Evolutionary conservation across 2,888 invertebrate species (phyloP), one percentile per base, ranked within the genome.

Genomic region (Pammene aurita): DNA sequence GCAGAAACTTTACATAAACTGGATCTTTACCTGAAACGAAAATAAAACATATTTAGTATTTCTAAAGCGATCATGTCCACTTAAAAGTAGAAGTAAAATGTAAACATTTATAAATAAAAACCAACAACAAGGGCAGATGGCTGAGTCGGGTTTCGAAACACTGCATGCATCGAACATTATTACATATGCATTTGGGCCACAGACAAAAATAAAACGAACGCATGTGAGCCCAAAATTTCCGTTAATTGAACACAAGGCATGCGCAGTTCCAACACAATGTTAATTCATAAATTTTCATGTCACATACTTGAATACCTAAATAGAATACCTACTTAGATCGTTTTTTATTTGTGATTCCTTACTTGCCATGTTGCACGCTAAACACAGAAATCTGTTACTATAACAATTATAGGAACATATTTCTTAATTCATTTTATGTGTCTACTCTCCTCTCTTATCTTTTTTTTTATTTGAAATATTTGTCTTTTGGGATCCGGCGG

Each of bases 21-120:
- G 42, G 44, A 70, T 67, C 69, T 75, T 84, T 88, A 91, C 91
- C 91, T 91, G 92, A 80, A 91, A 91, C 89, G 88, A 89, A 78
- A 62, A 71, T 73, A 72, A 71, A 64, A 71, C 18, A 62, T 44
- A 34, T 50, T 67, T 68, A 68, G 38, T 13, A 54, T 55, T 42
- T 38, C 57, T 60, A 72, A 73, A 55, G 74, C 54, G 65, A 56
- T 73, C 72, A 66, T 68, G 58, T 48, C 11, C 11, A 50, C 26
- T 50, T 13, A 50, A 18, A 6, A 5, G 4, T 10, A 26, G 13
- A 18, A 50, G 18, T 10, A 10, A 11, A 18, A 50, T 9, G 11
- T 26, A 52, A 34, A 54, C n/a, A 54, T n/a, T 34, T 34, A 34
- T 54, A 34, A 52, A 34, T 54, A 34, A 52, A 54, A 35, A n/a